These are phyloP conservation scores for Pelecanoides urinatrix DNA, from an alignment of 2,113 vertebrate genomes.

Conservation along the genomic window DNA sequence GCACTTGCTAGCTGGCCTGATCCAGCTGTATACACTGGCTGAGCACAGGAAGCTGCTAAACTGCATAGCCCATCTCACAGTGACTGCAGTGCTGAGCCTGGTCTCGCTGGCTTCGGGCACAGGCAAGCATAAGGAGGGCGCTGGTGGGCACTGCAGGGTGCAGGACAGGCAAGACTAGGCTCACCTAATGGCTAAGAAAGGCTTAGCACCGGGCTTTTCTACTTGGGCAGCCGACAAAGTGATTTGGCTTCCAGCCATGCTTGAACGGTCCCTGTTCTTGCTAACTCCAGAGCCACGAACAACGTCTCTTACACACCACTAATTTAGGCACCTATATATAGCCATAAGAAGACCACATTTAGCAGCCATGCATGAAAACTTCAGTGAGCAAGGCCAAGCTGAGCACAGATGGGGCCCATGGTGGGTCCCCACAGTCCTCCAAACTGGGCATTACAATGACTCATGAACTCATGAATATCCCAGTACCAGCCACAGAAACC, in stretches of 20 bases:
- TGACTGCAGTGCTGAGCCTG: fast-evolving
- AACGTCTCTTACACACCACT: neutral
- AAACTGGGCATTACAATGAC: neutral
- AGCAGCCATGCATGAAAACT: neutral
- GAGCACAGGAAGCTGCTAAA: neutral
- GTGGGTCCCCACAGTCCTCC: neutral
- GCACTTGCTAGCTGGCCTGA: neutral
- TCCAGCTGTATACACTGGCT: neutral
- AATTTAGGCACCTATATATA: constrained; percentile 47
- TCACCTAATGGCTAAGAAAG: neutral
- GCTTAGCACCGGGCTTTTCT: neutral
- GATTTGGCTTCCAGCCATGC: neutral
- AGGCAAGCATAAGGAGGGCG: neutral
- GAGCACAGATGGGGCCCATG: neutral
- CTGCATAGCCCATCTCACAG: neutral
- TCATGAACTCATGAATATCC: neutral
- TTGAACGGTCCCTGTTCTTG: neutral
- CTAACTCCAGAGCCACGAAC: neutral
- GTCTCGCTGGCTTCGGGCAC: fast-evolving
- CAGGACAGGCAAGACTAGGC: neutral
- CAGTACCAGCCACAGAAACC: neutral
- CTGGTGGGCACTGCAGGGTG: fast-evolving
- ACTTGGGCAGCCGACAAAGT: neutral
- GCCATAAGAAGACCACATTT: neutral
- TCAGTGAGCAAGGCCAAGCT: neutral